Evolutionary conservation across 2,797 vertebrate species (phyloP).

Genomic region (Chiloscyllium punctatum): DNA sequence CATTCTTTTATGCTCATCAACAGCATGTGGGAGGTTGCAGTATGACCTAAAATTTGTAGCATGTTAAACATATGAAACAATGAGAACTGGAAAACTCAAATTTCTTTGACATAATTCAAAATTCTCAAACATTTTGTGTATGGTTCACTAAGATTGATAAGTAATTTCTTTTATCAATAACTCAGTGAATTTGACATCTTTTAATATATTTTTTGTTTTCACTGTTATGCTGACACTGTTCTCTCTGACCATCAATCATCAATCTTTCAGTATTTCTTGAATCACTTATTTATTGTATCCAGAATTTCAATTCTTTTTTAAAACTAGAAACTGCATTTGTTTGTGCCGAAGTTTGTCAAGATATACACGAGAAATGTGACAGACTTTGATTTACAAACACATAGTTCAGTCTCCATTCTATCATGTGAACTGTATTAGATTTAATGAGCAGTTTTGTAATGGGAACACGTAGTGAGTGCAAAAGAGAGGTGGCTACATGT

Average conservation of each 20-base stretch:
- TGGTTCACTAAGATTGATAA: background rate
- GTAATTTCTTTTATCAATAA: background rate
- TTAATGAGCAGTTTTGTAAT: slow-evolving; percentile 70
- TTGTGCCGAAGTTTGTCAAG: background rate
- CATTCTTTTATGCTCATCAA: background rate
- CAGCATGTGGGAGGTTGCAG: background rate
- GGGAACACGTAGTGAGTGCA: slow-evolving; percentile 61
- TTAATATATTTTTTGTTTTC: too few relatives aligned
- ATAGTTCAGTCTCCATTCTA: slow-evolving; percentile 53
- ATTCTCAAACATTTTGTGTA: background rate
- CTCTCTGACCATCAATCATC: too few relatives aligned
- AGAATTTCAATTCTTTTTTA: background rate
- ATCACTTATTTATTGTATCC: background rate
- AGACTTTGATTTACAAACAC: slow-evolving; percentile 45
- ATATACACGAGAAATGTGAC: slow-evolving; percentile 23
- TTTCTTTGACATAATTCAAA: background rate
- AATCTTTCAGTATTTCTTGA: background rate
- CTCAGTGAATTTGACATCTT: background rate
- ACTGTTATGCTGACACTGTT: background rate
- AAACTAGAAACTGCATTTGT: slow-evolving; percentile 16
- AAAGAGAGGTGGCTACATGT: slow-evolving; percentile 56
- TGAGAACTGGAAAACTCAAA: background rate
- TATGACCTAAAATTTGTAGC: background rate
- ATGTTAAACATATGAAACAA: background rate
- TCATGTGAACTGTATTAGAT: slow-evolving; percentile 62